phyloP scores from a whole-genome alignment of 2,888 invertebrate genomes.

The Pristionchus maxplancki region DNA sequence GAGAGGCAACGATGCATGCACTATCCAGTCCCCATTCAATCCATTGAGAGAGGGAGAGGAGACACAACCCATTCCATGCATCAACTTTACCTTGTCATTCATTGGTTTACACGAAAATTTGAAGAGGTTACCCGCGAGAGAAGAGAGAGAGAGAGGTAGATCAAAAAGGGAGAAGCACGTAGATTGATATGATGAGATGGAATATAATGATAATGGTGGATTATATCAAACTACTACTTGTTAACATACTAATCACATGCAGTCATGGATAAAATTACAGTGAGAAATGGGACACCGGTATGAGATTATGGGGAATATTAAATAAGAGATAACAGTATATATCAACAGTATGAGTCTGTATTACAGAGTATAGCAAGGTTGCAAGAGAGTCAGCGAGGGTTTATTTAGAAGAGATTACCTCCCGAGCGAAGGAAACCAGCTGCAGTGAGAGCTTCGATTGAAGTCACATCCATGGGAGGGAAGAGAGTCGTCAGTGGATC shows the following conservation, averaged over 20 bases:
- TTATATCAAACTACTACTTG: conserved; percentile 37
- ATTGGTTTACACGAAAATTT: conserved; percentile 1
- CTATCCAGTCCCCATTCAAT: not conserved
- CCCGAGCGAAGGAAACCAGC: not conserved
- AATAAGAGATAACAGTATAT: not conserved
- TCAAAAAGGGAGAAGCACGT: not conserved
- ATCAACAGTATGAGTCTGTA: conserved; percentile 44
- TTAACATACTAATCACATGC: conserved; percentile 44
- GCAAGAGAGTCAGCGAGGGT: not conserved
- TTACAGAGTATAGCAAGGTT: conserved; percentile 18
- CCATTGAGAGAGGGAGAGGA: not conserved
- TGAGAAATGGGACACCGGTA: conserved; percentile 13
- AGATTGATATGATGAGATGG: conserved; percentile 24
- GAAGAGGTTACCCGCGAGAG: not conserved
- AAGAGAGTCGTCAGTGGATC: conserved; percentile 23
- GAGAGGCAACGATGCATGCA: conserved; percentile 32
- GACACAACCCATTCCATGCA: not conserved
- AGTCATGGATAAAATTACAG: conserved; percentile 40
- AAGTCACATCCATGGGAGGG: not conserved
- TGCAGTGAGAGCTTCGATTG: conserved; percentile 14
- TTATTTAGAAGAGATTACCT: conserved; percentile 39
- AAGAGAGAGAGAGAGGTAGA: conserved; percentile 3
- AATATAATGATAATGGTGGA: not conserved
- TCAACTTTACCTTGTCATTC: not conserved
- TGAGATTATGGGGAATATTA: not conserved